A percentile compares a stretch with the other conserved stretches of the same genome.
These are phyloP conservation scores for Aviceda subcristata DNA, from an alignment of 2,113 vertebrate genomes.

Conservation along the genomic window DNA sequence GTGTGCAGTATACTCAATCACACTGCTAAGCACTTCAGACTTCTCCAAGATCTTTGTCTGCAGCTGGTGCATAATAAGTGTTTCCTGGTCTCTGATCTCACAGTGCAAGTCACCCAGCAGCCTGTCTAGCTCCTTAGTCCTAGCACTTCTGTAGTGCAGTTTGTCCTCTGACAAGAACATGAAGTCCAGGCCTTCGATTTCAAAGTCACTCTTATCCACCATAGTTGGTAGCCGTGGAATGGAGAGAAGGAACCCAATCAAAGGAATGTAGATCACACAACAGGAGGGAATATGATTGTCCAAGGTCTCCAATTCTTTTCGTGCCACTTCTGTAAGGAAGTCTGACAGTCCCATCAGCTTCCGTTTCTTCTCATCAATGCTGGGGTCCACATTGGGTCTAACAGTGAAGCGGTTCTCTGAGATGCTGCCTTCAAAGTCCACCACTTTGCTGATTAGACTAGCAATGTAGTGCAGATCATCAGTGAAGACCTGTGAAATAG, in stretches of 20 bases:
- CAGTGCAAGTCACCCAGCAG: conserved; percentile 91
- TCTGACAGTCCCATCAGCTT: conserved; percentile 87
- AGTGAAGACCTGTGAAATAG: conserved; percentile 85
- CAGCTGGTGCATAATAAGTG: conserved; percentile 87
- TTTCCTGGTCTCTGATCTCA: conserved; percentile 93
- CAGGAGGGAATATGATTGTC: conserved; percentile 86
- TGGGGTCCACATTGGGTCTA: conserved; percentile 87
- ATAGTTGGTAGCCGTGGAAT: conserved; percentile 88
- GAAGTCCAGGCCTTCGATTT: conserved; percentile 92
- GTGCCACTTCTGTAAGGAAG: conserved; percentile 92
- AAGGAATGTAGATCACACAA: conserved; percentile 91
- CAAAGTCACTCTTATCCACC: conserved; percentile 87
- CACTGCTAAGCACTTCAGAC: conserved; percentile 80
- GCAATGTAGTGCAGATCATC: conserved; percentile 87
- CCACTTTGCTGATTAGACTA: conserved; percentile 89
- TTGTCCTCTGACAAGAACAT: conserved; percentile 93
- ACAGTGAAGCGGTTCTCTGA: conserved; percentile 87
- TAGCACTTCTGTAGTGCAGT: conserved; percentile 89
- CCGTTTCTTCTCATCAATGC: conserved; percentile 91
- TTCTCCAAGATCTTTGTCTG: conserved; percentile 84
- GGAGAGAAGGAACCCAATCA: conserved; percentile 95
- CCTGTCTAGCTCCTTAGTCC: conserved; percentile 89
- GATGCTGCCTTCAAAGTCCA: conserved; percentile 89
- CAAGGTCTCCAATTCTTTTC: conserved; percentile 85
- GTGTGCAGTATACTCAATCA: conserved; percentile 85